Base-by-base conservation (phyloP, 2,113 vertebrate species). In the Scatophagus argus region DNA sequence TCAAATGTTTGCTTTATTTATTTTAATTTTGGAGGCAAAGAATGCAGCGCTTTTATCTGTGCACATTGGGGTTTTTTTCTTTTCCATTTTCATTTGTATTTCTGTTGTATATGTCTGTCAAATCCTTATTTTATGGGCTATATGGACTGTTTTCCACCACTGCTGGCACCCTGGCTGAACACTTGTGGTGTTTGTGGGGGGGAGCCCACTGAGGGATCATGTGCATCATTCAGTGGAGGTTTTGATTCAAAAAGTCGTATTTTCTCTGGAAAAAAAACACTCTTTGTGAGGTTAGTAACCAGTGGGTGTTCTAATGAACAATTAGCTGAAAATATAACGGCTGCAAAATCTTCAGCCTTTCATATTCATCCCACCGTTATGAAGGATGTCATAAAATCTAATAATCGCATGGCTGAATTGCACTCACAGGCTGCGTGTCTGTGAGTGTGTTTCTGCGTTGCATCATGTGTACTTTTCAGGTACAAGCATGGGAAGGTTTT, bases 21-120 rank as follows among this genome's bases (percentile, higher is more conserved):
- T 68, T 67, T 67, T 19, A 29, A 32, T 59, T 78, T 36, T 17
- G 4, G 38, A 70, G 65, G 39, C 13, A n/a, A 54, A 34, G 1
- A 8, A 46, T 34, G 19, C n/a, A 43, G 4, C 11, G 12, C 23
- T 64, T 55, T 31, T 32, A 44, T 46, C 4, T 8, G 23, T 6
- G 17, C 17, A 36, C 0, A 9, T 5, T 62, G 4, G 4, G 19
- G 19, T 62, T 19, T 17, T 14, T 27, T 66, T 11, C 8, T 34
- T 39, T 29, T 49, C 4, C 6, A 7, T 55, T 62, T 52, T 49
- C 41, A 25, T n/a, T 64, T 71, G 16, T n/a, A 17, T 64, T 41
- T 23, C 5, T 51, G 29, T 17, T 34, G 43, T 2, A 36, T 19
- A 23, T 13, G 38, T 21, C 67, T 16, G 8, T 65, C 36, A 51